Evolutionary conservation across 2,888 invertebrate species (phyloP).

Genomic region (Limnephilus lunatus): DNA sequence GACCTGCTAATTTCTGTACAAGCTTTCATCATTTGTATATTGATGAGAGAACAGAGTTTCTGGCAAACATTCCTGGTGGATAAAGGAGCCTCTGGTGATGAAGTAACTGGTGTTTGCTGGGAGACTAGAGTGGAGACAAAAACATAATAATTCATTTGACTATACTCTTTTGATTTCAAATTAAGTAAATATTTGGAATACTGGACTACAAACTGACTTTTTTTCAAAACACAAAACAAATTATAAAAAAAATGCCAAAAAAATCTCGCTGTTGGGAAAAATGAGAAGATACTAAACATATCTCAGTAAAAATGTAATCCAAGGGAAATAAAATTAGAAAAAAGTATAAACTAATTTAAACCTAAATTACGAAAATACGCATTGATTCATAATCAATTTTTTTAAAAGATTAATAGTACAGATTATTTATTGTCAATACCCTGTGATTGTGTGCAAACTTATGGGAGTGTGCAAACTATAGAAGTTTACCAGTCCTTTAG

Average conservation of each 20-base stretch:
- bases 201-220: too few relatives aligned
- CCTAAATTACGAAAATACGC: too few relatives aligned
- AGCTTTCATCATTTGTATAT: conserved; percentile 87
- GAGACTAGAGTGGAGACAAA: not conserved
- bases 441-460: not conserved
- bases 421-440: not conserved
- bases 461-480: not conserved
- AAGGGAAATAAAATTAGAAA: too few relatives aligned
- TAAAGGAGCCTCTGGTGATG: conserved; percentile 59
- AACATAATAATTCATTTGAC: not conserved
- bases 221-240: too few relatives aligned
- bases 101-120: conserved; percentile 32
- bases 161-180: not conserved
- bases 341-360: too few relatives aligned
- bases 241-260: too few relatives aligned
- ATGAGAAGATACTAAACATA: too few relatives aligned
- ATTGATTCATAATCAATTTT: too few relatives aligned
- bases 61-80: conserved; percentile 79
- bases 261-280: too few relatives aligned
- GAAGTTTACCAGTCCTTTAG: not conserved
- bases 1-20: conserved; percentile 86
- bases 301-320: too few relatives aligned
- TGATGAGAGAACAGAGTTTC: conserved; percentile 85
- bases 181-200: too few relatives aligned
- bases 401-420: not conserved